Conservation (phyloP, 2,888 invertebrate genomes). For the Trichopoda pennipes region DNA sequence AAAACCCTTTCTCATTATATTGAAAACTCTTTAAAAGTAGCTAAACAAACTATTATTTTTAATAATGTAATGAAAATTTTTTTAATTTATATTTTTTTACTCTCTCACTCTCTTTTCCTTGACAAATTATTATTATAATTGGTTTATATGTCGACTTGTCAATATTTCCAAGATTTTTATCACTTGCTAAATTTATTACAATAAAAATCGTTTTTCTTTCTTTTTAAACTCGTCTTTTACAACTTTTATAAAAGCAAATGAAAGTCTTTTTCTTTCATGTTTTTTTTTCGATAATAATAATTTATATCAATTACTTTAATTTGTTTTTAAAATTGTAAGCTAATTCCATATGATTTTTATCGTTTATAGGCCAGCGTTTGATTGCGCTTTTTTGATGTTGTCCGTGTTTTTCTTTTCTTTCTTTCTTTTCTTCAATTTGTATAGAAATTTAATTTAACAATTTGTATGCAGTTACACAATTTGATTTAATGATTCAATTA, state of each 20-base stretch:
- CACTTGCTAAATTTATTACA: conserved; percentile 18
- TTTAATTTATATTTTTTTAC: background rate
- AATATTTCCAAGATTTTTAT: background rate
- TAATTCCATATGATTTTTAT: conserved; percentile 47
- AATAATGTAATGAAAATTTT: conserved; percentile 25
- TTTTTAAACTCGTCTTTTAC: background rate
- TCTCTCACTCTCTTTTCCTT: background rate
- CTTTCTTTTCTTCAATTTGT: conserved; percentile 14
- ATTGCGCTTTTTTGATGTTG: conserved; percentile 45
- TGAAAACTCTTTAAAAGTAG: conserved; percentile 30
- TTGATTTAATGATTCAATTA: conserved; percentile 49
- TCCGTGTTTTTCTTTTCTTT: background rate
- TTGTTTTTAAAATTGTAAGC: conserved; percentile 59
- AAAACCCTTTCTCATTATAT: conserved; percentile 6
- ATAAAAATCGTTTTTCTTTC: conserved; percentile 7
- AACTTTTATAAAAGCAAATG: conserved; percentile 6
- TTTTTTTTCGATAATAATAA: conserved; percentile 29
- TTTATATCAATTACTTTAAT: conserved; percentile 55
- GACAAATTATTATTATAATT: conserved; percentile 20
- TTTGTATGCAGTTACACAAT: conserved; percentile 20
- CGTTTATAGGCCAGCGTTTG: conserved; percentile 4
- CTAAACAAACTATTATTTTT: conserved; percentile 1
- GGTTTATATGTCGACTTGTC: background rate
- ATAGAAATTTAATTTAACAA: background rate
- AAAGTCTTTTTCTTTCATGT: conserved; percentile 39